Evolutionary conservation across 2,797 vertebrate species (phyloP), one percentile per base, ranked within the genome.

Genomic region (Xenentodon cancila): DNA sequence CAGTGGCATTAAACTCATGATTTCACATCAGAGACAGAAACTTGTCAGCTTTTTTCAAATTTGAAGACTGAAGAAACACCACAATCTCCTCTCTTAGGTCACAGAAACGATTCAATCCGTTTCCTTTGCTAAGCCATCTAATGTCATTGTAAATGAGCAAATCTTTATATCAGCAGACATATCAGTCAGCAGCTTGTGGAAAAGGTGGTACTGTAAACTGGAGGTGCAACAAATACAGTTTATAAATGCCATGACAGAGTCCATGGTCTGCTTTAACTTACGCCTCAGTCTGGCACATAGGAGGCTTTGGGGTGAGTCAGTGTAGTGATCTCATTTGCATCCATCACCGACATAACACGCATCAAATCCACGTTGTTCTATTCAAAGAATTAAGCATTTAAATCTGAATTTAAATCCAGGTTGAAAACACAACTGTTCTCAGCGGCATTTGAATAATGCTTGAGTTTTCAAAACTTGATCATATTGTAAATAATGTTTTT

Each of bases 71-170:
- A 9, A 68, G 43, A 68, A 59, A 60, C 8, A 18, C 46, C 53
- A 59, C 11, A 7, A 68, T 64, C 58, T 63, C 53, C 55, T 47
- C 32, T 13, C 12, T 66, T 43, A 71, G 62, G 66, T 71, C 53
- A 50, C 44, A 59, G 67, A 51, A 55, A 21, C 4, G 9, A 49
- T 73, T 64, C 37, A 56, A 12, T 19, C 8, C 5, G 8, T 55
- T 55, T 42, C 15, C 53, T 55, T 49, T 49, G 47, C 48, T 56
- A n/a, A 44, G 15, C 20, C 16, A 25, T 25, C 8, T n/a, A 55
- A 25, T 19, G 51, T 40, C 34, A 40, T 27, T 30, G 42, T 57
- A 12, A 57, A 56, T 27, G 21, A 56, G 20, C 22, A 44, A 45
- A 43, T 56, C 42, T 56, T 44, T 44, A 3, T 56, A 56, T 56